A percentile compares a stretch with the other conserved stretches of the same genome.
phyloP scores from a whole-genome alignment of 2,113 vertebrate genomes.

The Cercocebus atys region DNA sequence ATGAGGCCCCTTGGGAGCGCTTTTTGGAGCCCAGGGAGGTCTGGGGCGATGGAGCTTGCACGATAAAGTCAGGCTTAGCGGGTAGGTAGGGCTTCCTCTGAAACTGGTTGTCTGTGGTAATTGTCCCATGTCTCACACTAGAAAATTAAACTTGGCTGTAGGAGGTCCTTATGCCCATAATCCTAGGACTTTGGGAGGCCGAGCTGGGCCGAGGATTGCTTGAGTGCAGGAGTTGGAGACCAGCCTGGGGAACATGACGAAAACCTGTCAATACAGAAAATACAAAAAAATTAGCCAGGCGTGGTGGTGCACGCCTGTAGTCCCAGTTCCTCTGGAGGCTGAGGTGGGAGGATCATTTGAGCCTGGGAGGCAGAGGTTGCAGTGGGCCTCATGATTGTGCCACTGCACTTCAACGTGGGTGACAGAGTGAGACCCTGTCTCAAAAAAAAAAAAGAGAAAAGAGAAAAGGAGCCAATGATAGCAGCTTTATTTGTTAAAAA shows the following conservation, averaged over 20 bases:
- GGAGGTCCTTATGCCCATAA: background rate
- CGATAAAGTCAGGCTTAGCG: background rate
- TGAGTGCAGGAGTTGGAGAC: background rate
- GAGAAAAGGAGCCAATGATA: no score
- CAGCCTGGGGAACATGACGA: background rate
- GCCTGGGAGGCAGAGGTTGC: no score
- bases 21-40: background rate
- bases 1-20: background rate
- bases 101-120: background rate
- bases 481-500: no score
- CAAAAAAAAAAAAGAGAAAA: no score
- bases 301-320: no score
- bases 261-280: no score
- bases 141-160: background rate
- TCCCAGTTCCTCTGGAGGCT: no score
- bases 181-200: background rate
- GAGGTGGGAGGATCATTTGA: no score
- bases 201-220: background rate
- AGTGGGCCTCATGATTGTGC: no score
- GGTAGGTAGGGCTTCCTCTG: background rate
- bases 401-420: no score
- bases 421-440: no score
- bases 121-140: background rate
- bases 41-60: background rate
- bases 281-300: no score